phyloP scores from a whole-genome alignment of 2,797 vertebrate genomes.

The Fringilla coelebs region DNA sequence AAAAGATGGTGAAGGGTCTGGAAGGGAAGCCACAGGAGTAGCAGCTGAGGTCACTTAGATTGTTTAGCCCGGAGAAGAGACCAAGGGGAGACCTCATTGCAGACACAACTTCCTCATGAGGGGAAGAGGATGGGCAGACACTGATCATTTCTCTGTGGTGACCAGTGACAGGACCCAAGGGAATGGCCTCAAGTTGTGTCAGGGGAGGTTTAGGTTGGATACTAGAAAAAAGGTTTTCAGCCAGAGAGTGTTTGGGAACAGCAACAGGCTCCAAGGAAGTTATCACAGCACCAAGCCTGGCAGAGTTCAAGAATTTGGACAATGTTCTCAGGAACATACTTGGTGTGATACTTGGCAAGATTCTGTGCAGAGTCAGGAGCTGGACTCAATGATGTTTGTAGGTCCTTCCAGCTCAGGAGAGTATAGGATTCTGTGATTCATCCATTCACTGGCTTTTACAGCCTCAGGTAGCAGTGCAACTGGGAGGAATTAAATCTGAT shows the following conservation, averaged over 20 bases:
- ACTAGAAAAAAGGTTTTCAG: neutral
- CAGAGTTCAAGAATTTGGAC: neutral
- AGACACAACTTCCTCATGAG: neutral
- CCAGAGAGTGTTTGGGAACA: neutral
- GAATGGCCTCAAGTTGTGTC: neutral
- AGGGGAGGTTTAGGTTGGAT: neutral
- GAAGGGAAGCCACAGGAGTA: neutral
- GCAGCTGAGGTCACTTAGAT: neutral
- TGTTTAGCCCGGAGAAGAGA: neutral
- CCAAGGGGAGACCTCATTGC: neutral
- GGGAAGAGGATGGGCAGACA: neutral
- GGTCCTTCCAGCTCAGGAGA: neutral
- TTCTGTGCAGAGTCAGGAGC: neutral
- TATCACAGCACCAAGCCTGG: neutral
- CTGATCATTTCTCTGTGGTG: neutral
- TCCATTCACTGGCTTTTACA: neutral
- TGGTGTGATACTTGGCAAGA: neutral
- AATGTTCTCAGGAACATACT: neutral
- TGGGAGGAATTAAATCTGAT: neutral
- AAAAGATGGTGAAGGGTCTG: neutral
- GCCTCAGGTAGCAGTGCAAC: neutral
- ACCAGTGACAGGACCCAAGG: neutral
- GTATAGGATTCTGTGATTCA: neutral
- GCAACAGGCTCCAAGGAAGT: neutral
- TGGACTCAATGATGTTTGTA: neutral